phyloP scores from a whole-genome alignment of 2,113 vertebrate genomes.

The Notothenia rossii region DNA sequence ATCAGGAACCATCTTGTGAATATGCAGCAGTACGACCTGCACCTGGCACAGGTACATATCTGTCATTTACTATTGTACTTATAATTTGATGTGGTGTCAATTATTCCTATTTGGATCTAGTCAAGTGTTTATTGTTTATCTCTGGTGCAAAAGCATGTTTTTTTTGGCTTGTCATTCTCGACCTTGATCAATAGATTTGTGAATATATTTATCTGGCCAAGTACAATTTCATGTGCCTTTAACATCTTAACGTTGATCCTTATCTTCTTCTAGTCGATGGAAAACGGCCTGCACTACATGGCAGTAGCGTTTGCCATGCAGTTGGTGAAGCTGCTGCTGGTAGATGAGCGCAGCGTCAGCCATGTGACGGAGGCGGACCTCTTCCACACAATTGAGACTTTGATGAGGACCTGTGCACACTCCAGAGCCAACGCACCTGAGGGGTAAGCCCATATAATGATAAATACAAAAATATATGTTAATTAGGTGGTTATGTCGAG shows the following conservation, averaged over 20 bases:
- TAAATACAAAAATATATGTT: neutral
- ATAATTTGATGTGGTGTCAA: too few species aligned
- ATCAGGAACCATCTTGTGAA: conserved; percentile 98
- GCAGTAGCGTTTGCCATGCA: conserved; percentile 99
- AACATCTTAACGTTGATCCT: neutral
- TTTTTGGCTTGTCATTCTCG: neutral
- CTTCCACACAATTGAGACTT: conserved; percentile 98
- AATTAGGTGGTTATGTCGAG: too few species aligned
- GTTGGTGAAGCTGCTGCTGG: conserved; percentile 95
- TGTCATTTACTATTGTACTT: too few species aligned
- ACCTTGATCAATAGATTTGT: neutral
- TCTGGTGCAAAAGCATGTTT: neutral
- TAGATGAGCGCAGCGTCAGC: conserved; percentile 95
- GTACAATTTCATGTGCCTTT: neutral
- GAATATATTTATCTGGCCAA: neutral
- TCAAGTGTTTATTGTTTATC: neutral
- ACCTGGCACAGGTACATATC: conserved; percentile 93
- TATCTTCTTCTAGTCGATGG: conserved; percentile 90
- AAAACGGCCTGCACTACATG: conserved; percentile 99
- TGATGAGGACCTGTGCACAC: conserved; percentile 99
- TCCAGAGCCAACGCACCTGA: conserved; percentile 98
- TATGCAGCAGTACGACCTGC: conserved; percentile 99
- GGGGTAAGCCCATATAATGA: conserved; percentile 85
- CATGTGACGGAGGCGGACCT: conserved; percentile 98
- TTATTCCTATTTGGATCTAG: neutral